Percentiles rank a stretch among this genome's conserved stretches.
These are phyloP conservation scores for Patella vulgata DNA, from an alignment of 1,140 invertebrate genomes.

Conservation along the genomic window DNA sequence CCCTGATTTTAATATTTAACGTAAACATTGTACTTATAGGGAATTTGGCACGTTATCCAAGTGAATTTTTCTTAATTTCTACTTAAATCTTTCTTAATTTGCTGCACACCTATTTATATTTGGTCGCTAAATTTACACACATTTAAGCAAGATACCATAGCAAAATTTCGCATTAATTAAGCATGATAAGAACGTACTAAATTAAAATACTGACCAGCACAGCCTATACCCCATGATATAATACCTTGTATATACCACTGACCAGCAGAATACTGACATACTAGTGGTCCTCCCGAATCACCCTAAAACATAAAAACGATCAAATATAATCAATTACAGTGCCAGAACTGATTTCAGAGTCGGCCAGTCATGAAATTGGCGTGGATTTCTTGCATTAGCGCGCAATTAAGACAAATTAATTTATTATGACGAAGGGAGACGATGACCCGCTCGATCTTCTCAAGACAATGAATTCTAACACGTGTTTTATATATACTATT, in stretches of 20 bases:
- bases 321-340: background rate
- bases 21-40: too few species aligned
- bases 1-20: too few species aligned
- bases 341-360: background rate
- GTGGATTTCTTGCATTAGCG: background rate
- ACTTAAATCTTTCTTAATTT: too few species aligned
- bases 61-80: too few species aligned
- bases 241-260: conserved; percentile 72
- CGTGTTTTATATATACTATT: background rate
- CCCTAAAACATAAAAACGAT: conserved; percentile 31
- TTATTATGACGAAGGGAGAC: background rate
- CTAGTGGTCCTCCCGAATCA: conserved; percentile 66
- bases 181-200: too few species aligned
- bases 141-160: too few species aligned
- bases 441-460: background rate
- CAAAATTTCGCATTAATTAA: too few species aligned
- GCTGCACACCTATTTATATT: too few species aligned
- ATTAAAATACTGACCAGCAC: conserved; percentile 65
- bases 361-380: background rate
- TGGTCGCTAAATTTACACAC: too few species aligned
- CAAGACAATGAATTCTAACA: background rate
- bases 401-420: background rate
- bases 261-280: conserved; percentile 67
- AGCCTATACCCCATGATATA: conserved; percentile 78
- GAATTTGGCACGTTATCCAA: too few species aligned